Conservation (phyloP, 2,888 invertebrate genomes). For the Melanchra persicariae region DNA sequence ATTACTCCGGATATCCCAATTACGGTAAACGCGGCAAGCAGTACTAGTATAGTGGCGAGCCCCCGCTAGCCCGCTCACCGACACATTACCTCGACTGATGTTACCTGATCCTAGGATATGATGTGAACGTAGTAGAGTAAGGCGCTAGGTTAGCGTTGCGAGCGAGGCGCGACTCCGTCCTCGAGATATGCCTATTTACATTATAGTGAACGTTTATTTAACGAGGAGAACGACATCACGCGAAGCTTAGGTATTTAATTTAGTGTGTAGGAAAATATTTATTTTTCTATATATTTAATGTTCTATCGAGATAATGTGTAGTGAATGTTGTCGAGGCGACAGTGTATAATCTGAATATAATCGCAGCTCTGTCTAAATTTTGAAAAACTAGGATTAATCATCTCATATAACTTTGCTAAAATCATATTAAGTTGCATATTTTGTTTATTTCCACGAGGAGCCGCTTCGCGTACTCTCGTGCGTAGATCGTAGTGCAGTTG, state of each 20-base stretch:
- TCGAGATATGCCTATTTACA: conserved; percentile 86
- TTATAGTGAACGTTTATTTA: conserved; percentile 84
- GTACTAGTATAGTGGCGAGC: conserved; percentile 84
- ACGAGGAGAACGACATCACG: conserved; percentile 88
- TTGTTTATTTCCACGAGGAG: conserved; percentile 69
- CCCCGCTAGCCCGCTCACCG: conserved; percentile 86
- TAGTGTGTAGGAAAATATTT: conserved; percentile 91
- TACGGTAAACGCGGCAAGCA: conserved; percentile 93
- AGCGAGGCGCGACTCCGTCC: conserved; percentile 88
- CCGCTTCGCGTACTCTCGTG: conserved; percentile 59
- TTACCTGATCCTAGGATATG: conserved; percentile 88
- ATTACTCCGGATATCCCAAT: conserved; percentile 95
- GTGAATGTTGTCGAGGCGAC: conserved; percentile 89
- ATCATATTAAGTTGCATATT: conserved; percentile 79
- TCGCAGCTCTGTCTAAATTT: conserved; percentile 71
- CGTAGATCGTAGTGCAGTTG: conserved; percentile 70
- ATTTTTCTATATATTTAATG: conserved; percentile 90
- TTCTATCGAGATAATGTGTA: conserved; percentile 91
- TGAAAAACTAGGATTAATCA: conserved; percentile 81
- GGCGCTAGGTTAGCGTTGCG: conserved; percentile 83
- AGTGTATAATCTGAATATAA: conserved; percentile 80
- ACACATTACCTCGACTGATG: conserved; percentile 91
- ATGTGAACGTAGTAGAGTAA: conserved; percentile 88
- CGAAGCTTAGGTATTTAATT: conserved; percentile 89
- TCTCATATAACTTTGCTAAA: conserved; percentile 81